Evolutionary conservation across 37 sponge, comb jelly and placozoan species (phyloP), one percentile per base, ranked within the genome.

Genomic region (Ephydatia muelleri): DNA sequence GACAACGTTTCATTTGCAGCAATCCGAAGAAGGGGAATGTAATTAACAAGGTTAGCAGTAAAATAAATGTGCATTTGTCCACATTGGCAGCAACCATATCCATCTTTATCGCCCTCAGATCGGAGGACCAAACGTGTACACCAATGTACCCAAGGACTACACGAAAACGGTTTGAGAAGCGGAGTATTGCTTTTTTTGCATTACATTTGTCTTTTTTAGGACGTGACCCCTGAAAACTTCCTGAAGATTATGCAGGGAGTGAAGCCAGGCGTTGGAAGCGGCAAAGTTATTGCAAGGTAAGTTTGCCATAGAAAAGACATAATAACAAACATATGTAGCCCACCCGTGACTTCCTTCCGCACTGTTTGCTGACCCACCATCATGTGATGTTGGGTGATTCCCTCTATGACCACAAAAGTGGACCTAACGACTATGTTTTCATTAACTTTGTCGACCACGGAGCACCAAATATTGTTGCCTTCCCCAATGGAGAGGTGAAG

Each of bases 401-500:
- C 43, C 6, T 3, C 43, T 6, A 43, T 6, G 6, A 9, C 67
- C 43, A 43, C 26, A 37, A 2, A 34, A 94, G 95, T 80, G 89
- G 86, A 38, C 86, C 88, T 30, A 69, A 91, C 67, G 89, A 88
- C 81, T 78, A 82, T 65, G 89, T 94, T 2, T 94, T 94, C 73
- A 80, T 94, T 31, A 85, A 94, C 84, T 83, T 94, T 32, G 95
- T 88, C 0, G 95, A 94, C 38, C 95, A 94, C 66, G 95, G 95
- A 43, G 95, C 85, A 34, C 88, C 85, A 5, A 92, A 92, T 5
- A 78, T 94, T 2, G 80, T 94, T 47, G 95, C 86, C 49, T 94
- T 94, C 75, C 95, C 95, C 37, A 73, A 68, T 65, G 87, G 77
- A 34, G 57, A 80, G 72, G 86, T 85, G 38, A 89, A 69, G 21